Conservation (phyloP, 2,888 invertebrate species). For the Chelonus formosanus region DNA sequence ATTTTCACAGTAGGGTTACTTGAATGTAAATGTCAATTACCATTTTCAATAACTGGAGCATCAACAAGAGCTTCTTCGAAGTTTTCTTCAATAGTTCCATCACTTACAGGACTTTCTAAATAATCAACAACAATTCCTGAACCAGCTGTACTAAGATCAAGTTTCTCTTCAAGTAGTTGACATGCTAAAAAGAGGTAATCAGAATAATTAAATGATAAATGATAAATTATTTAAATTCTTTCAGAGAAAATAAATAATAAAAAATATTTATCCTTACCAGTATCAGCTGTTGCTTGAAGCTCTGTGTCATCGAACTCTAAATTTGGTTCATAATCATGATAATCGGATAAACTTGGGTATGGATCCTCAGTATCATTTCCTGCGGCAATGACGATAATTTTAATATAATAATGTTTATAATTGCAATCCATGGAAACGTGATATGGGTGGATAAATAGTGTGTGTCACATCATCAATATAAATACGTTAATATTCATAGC, state of each 20-base stretch:
- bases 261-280: constrained; percentile 69
- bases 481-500: constrained; percentile 19
- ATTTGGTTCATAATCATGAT: constrained; percentile 93
- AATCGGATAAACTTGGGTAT: constrained; percentile 88
- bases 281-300: constrained; percentile 74
- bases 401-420: constrained; percentile 10
- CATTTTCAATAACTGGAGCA: constrained; percentile 67
- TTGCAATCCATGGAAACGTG: constrained; percentile 14
- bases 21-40: constrained; percentile 55
- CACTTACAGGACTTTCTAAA: constrained; percentile 78
- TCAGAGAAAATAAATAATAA: constrained; percentile 24
- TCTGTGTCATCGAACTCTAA: constrained; percentile 97
- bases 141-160: constrained; percentile 58
- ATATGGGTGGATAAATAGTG: constrained; percentile 31
- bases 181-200: constrained; percentile 45
- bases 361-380: constrained; percentile 75
- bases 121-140: constrained; percentile 65
- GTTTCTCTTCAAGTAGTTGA: constrained; percentile 61
- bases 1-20: constrained; percentile 49
- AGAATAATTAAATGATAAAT: neutral
- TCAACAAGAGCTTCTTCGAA: constrained; percentile 87
- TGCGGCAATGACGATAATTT: constrained; percentile 35
- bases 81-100: constrained; percentile 90
- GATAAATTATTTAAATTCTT: no score
- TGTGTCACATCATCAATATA: constrained; percentile 18